A percentile compares a stretch with the other conserved stretches of the same genome.
These are phyloP conservation scores for Folsomia candida DNA, from an alignment of 2,888 invertebrate genomes.

Conservation along the genomic window DNA sequence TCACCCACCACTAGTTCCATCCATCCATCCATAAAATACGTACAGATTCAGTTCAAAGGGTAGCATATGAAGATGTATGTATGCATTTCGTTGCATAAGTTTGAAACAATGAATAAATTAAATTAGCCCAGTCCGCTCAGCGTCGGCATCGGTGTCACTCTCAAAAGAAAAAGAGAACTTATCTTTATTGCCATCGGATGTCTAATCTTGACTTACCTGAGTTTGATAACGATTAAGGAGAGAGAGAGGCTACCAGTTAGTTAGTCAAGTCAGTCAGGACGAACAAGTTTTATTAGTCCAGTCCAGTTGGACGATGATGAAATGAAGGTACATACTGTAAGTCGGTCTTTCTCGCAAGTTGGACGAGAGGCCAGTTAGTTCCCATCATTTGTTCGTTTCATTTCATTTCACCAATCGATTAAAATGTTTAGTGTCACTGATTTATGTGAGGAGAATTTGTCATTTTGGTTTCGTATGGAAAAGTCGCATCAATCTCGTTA, in stretches of 20 bases:
- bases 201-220: constrained; percentile 1
- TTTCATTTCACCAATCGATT: constrained; percentile 19
- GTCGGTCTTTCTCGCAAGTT: too few relatives aligned
- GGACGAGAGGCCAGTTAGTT: too few relatives aligned
- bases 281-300: too few relatives aligned
- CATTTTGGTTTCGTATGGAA: too few relatives aligned
- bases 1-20: too few relatives aligned
- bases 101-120: background rate
- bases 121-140: background rate
- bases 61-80: too few relatives aligned
- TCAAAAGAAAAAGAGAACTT: constrained; percentile 8
- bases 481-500: too few relatives aligned
- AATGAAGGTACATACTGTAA: too few relatives aligned
- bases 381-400: constrained; percentile 8
- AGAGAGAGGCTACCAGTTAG: background rate
- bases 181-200: constrained; percentile 20
- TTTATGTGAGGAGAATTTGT: too few relatives aligned
- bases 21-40: background rate
- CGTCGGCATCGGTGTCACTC: constrained; percentile 18
- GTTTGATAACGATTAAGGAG: background rate
- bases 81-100: too few relatives aligned
- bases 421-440: constrained; percentile 11
- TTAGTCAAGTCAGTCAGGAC: constrained; percentile 9
- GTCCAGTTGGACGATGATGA: too few relatives aligned
- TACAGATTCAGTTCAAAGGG: background rate